Evolutionary conservation across 2,888 invertebrate species (phyloP).

Genomic region (Notodonta ziczac): DNA sequence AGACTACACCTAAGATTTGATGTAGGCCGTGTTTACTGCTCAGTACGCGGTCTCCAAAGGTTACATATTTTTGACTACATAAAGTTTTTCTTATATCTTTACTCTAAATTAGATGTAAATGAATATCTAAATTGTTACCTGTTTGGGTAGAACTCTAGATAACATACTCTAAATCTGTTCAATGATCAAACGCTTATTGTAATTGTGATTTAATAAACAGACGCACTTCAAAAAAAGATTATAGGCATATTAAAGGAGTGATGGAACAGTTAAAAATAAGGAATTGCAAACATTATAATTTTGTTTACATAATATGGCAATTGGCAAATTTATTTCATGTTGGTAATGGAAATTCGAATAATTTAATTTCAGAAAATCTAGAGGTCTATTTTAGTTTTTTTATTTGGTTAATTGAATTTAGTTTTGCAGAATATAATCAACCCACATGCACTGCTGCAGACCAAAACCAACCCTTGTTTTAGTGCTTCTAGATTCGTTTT

Average conservation of each 20-base stretch:
- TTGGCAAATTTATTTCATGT: slow-evolving; percentile 21
- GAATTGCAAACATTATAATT: not conserved
- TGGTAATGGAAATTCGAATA: slow-evolving; percentile 15
- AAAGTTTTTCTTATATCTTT: slow-evolving; percentile 15
- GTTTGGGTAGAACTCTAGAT: slow-evolving; percentile 1
- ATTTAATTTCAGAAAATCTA: slow-evolving; percentile 16
- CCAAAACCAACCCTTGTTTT: too few relatives aligned
- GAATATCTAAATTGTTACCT: slow-evolving; percentile 2
- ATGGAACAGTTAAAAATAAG: not conserved
- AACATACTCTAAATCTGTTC: not conserved
- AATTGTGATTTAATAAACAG: not conserved
- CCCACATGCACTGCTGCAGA: too few relatives aligned
- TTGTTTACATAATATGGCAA: slow-evolving; percentile 9
- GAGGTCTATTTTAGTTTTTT: slow-evolving; percentile 18
- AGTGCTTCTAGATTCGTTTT: too few relatives aligned
- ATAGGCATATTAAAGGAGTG: not conserved
- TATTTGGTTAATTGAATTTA: slow-evolving; percentile 17
- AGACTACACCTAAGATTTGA: not conserved
- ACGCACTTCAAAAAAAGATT: not conserved
- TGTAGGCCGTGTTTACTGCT: slow-evolving; percentile 24
- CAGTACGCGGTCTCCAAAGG: slow-evolving; percentile 23
- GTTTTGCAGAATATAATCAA: too few relatives aligned
- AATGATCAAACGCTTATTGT: slow-evolving; percentile 4
- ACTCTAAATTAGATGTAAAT: slow-evolving; percentile 7
- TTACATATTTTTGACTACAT: slow-evolving; percentile 30